Evolutionary conservation across 2,113 vertebrate species (phyloP), one percentile per base, ranked within the genome.

Genomic region (Turnix velox): DNA sequence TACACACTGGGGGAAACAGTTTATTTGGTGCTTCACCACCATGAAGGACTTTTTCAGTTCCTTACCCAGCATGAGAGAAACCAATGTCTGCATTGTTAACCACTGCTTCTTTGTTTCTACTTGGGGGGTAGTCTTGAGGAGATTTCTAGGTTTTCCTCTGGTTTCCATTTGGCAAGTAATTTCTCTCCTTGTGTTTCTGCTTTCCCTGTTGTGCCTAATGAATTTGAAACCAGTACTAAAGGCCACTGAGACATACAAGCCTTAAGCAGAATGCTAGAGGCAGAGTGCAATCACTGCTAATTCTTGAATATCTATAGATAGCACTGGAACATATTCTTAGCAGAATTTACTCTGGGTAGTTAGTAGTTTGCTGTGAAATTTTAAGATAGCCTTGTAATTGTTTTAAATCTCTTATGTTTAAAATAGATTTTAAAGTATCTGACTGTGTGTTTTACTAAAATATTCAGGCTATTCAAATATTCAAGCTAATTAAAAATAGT

Each of bases 371-470:
- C 18, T 6, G 4, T 46, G 19, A 95, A 88, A 71, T 48, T 71
- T 88, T 92, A 55, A 88, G 49, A 84, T 63, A 84, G 4, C 19
- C 78, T 77, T 78, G 33, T 67, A 92, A 93, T 88, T 78, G 46
- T 81, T 84, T 86, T 49, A 91, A 91, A 84, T 92, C 51, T 91
- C 35, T 1, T 39, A 13, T 78, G 48, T 93, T 93, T 95, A 88
- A 95, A 91, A 92, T 81, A 67, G 30, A 1, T 91, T 91, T 84
- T 35, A 78, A 90, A 81, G 35, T 81, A 92, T 81, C 55, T 52
- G 30, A 3, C 6, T 93, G 17, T 87, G 48, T 92, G 75, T 93
- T 95, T 93, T 87, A 55, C 33, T 84, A 91, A 94, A 93, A 88
- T 81, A 88, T 84, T 67, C 55, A 82, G 52, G 45, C 52, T 93